Conservation (phyloP, 2,888 invertebrate genomes). For the Dusona sp. region DNA sequence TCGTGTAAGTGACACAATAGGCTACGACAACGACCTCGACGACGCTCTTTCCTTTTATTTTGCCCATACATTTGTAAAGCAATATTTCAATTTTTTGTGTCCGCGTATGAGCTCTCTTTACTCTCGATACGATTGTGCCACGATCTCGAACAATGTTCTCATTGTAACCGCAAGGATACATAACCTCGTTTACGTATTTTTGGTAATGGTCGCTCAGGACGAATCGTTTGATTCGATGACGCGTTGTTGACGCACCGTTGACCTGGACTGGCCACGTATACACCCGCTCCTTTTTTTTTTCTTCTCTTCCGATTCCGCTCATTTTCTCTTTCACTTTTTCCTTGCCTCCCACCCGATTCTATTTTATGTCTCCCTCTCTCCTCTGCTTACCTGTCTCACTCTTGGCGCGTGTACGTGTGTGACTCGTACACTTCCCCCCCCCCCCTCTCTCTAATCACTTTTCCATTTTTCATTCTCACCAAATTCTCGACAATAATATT, state of each 20-base stretch:
- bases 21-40: neutral
- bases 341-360: neutral
- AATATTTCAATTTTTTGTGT: neutral
- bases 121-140: neutral
- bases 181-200: constrained; percentile 56
- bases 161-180: constrained; percentile 29
- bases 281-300: constrained; percentile 29
- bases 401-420: constrained; percentile 29
- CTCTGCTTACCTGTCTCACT: constrained; percentile 15
- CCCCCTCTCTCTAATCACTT: neutral
- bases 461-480: constrained; percentile 2
- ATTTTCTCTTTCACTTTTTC: constrained; percentile 41
- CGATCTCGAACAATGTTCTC: neutral
- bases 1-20: constrained; percentile 2
- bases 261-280: constrained; percentile 55
- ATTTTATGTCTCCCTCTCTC: constrained; percentile 1
- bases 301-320: constrained; percentile 5
- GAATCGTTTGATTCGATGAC: constrained; percentile 9
- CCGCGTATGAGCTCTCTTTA: neutral
- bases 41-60: neutral
- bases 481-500: neutral
- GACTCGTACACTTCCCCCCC: neutral
- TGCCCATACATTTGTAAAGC: neutral
- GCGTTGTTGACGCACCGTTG: constrained; percentile 22
- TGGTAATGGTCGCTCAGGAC: neutral